Conservation (phyloP, 1,140 invertebrate species). For the Cotesia typhae region DNA sequence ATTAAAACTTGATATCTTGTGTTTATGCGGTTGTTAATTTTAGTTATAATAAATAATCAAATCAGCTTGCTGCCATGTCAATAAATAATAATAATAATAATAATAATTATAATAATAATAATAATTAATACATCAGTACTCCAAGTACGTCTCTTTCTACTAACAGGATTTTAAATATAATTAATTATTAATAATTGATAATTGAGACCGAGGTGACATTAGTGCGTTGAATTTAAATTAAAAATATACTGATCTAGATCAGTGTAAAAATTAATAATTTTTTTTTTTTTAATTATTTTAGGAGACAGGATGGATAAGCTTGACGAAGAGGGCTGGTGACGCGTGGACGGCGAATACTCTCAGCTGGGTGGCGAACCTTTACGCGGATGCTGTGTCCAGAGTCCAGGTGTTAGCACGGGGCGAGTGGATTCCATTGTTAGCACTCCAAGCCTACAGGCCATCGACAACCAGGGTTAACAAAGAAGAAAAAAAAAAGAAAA, state of each 20-base stretch:
- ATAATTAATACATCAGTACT: background rate
- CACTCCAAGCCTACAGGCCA: slow-evolving; percentile 75
- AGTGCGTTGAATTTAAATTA: slow-evolving; percentile 1
- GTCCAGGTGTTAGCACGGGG: slow-evolving; percentile 67
- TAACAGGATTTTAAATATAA: background rate
- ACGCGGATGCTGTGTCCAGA: slow-evolving; percentile 65
- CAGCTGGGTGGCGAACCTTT: slow-evolving; percentile 60
- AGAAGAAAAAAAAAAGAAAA: slow-evolving; percentile 65
- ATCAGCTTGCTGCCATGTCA: slow-evolving; percentile 7
- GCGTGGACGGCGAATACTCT: slow-evolving; percentile 63
- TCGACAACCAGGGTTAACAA: slow-evolving; percentile 71
- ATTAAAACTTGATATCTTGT: too few relatives aligned
- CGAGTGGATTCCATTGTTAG: slow-evolving; percentile 71
- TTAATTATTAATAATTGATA: background rate
- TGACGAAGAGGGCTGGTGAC: slow-evolving; percentile 64
- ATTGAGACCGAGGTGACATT: background rate
- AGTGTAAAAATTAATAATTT: too few relatives aligned
- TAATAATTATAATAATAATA: too few relatives aligned
- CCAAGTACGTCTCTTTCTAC: background rate
- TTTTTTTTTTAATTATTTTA: slow-evolving; percentile 28
- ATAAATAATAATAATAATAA: too few relatives aligned
- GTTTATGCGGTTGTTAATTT: too few relatives aligned
- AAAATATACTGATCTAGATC: too few relatives aligned
- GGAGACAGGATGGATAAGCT: slow-evolving; percentile 58
- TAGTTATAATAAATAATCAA: background rate